Base-by-base conservation (phyloP, 2,888 invertebrate genomes). In the Hyles lineata region DNA sequence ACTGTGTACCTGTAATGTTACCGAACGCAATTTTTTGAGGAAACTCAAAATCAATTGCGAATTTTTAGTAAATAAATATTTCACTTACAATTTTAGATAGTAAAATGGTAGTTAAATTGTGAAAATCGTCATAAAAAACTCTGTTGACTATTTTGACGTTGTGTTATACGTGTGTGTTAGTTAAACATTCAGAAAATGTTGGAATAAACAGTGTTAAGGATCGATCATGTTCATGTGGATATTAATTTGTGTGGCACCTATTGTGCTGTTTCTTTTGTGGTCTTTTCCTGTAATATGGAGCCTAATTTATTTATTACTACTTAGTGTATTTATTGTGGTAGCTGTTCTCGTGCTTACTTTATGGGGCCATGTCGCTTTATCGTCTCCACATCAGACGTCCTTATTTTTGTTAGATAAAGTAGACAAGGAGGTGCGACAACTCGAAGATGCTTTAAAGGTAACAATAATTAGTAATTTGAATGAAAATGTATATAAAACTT, bases 341-440 rank as follows among this genome's bases (percentile, higher is more conserved):
- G 82, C 85, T 71, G 86, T 90, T 72, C 92, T 93, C 78, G 81
- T 86, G 23, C 85, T 94, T 71, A 91, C 93, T 11, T 89, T 96
- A 81, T 95, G 96, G 95, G 95, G 96, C 76, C 96, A 96, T 85
- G 91, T 96, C 72, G 94, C 95, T 75, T 88, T 97, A 58, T 96
- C 96, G 29, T 95, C 96, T 23, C 95, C 95, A 69, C 96, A 96
- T 85, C 96, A 96, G 87, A 96, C 96, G 61, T 95, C 96, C 61
- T 85, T 95, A 60, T 96, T 95, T 83, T 83, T 95, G 75, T 87
- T 96, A 74, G 95, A 96, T 80, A 95, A 95, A 82, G 93, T 95
- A 32, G 95, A 96, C 79, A 96, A 96, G 80, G 96, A 96, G 82
- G 85, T 95, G 74, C 95, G 96, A 77, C 91, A 95, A 61, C 95